Conservation (phyloP, 2,797 vertebrate genomes). For the Helicolenus hilgendorfi region DNA sequence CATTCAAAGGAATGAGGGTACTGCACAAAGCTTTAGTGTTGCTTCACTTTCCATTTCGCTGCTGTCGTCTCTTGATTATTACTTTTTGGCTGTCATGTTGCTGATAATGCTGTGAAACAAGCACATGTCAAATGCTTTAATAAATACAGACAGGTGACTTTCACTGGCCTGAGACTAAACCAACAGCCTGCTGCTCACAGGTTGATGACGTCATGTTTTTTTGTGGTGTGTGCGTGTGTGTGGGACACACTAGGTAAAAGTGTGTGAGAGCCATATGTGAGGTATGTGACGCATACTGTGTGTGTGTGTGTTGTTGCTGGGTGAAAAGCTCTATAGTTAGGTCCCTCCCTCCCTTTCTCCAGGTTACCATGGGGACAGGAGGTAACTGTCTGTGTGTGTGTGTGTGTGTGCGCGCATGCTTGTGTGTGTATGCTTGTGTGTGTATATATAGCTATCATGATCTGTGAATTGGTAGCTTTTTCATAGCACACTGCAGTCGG, state of each 20-base stretch:
- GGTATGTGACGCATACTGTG: constrained; percentile 40
- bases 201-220: constrained; percentile 23
- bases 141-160: background rate
- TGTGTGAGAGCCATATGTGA: constrained; percentile 37
- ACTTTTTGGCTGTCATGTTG: background rate
- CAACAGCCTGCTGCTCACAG: background rate
- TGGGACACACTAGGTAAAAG: background rate
- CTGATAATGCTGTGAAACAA: background rate
- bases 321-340: constrained; percentile 80
- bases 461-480: constrained; percentile 43
- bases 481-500: constrained; percentile 49
- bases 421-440: background rate
- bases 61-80: background rate
- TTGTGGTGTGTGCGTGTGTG: background rate
- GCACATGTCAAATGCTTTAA: background rate
- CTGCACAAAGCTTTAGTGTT: background rate
- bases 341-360: constrained; percentile 65
- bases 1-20: background rate
- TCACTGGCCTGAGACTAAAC: background rate
- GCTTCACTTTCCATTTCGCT: background rate
- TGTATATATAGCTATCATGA: constrained; percentile 33
- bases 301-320: constrained; percentile 72
- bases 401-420: background rate
- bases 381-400: constrained; percentile 32
- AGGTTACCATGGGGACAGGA: constrained; percentile 85